phyloP scores from a whole-genome alignment of 1,140 invertebrate species.

The Drusus annulatus region DNA sequence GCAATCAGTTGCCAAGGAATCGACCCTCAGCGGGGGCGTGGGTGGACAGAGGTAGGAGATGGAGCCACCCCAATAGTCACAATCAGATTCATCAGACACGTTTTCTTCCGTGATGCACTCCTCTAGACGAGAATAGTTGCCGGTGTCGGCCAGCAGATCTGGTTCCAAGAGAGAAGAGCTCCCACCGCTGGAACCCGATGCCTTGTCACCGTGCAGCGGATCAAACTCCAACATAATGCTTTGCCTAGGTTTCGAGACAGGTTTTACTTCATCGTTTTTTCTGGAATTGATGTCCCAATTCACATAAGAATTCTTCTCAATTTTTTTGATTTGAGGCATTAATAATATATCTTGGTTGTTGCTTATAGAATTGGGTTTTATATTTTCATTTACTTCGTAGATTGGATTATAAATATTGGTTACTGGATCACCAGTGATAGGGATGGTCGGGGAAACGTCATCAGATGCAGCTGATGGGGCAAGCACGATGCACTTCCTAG shows the following conservation, averaged over 20 bases:
- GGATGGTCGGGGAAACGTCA: neutral
- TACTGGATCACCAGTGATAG: neutral
- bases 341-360: neutral
- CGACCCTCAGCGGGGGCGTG: conserved; percentile 34
- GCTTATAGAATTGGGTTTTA: neutral
- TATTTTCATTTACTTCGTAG: neutral
- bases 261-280: neutral
- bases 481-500: neutral
- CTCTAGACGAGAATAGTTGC: too few species aligned
- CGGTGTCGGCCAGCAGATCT: too few species aligned
- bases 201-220: neutral
- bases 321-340: neutral
- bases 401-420: neutral
- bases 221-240: conserved; percentile 46
- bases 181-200: too few species aligned
- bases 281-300: conserved; percentile 1
- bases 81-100: conserved; percentile 36
- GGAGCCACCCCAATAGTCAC: conserved; percentile 29
- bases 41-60: conserved; percentile 27
- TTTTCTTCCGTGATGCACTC: neutral
- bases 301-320: neutral
- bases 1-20: conserved; percentile 4
- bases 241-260: conserved; percentile 3
- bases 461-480: too few species aligned
- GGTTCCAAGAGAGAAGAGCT: too few species aligned